These are phyloP conservation scores for Trichogramma dendrolimi DNA, from an alignment of 2,888 invertebrate species.

Conservation along the genomic window DNA sequence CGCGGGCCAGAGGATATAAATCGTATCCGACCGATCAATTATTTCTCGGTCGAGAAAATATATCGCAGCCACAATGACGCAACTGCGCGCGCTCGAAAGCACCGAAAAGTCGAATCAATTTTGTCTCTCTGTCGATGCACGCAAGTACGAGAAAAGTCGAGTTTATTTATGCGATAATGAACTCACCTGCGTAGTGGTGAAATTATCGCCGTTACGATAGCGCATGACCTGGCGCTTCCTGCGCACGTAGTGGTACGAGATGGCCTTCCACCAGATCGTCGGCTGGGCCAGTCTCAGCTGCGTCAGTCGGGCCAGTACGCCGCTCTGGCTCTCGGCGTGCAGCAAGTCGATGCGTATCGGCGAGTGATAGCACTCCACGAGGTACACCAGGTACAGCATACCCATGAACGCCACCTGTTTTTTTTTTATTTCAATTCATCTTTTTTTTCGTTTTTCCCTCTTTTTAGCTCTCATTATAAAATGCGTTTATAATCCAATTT, in stretches of 20 bases:
- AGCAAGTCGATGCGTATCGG: constrained; percentile 68
- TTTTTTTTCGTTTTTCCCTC: no score
- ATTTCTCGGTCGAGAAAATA: no score
- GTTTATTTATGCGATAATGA: no score
- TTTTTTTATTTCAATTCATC: no score
- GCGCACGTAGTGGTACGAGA: constrained; percentile 78
- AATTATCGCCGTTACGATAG: constrained; percentile 76
- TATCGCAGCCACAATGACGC: not conserved
- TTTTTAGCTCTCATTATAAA: no score
- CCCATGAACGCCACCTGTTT: constrained; percentile 66
- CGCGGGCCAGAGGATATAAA: no score
- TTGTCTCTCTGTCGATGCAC: no score
- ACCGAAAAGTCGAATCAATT: not conserved
- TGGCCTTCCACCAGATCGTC: constrained; percentile 82
- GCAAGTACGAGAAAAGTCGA: no score
- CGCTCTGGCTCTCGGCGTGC: constrained; percentile 62
- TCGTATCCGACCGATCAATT: no score
- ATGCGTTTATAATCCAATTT: no score
- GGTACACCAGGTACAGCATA: constrained; percentile 74
- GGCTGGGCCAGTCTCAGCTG: constrained; percentile 68
- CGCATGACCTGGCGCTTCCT: constrained; percentile 72
- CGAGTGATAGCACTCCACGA: constrained; percentile 81
- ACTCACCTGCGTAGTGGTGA: constrained; percentile 72
- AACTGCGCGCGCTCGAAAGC: not conserved
- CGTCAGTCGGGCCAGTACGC: constrained; percentile 64